These are phyloP conservation scores for Puntigrus tetrazona DNA, from an alignment of 2,113 vertebrate species.

Conservation along the genomic window DNA sequence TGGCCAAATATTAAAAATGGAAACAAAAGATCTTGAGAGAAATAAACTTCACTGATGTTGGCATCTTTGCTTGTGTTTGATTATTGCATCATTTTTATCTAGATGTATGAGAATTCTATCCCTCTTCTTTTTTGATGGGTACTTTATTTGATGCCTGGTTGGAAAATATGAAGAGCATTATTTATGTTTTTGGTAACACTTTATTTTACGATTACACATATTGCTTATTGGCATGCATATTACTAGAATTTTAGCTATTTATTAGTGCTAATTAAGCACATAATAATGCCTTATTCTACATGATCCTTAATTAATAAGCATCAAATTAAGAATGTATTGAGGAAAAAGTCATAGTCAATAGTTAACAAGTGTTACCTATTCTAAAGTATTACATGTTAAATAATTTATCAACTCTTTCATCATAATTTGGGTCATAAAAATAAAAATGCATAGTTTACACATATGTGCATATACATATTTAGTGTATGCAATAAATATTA, in stretches of 20 bases:
- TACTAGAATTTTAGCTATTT: too few relatives aligned
- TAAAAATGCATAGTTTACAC: background rate
- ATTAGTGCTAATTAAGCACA: too few relatives aligned
- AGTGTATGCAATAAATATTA: background rate
- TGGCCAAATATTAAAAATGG: slow-evolving; percentile 48
- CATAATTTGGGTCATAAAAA: too few relatives aligned
- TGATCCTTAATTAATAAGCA: too few relatives aligned
- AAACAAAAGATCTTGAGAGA: slow-evolving; percentile 67
- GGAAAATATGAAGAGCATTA: background rate
- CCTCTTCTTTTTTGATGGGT: background rate
- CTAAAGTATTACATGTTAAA: too few relatives aligned
- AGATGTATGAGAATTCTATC: background rate
- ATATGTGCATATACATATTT: background rate
- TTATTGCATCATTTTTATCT: slow-evolving; percentile 39
- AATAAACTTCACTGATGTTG: slow-evolving; percentile 82
- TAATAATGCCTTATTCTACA: too few relatives aligned
- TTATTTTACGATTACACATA: too few relatives aligned
- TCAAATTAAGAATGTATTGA: too few relatives aligned
- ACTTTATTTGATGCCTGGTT: background rate
- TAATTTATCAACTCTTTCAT: background rate
- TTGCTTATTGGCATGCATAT: too few relatives aligned
- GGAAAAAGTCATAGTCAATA: too few relatives aligned
- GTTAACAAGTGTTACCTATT: too few relatives aligned
- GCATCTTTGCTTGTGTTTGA: slow-evolving; percentile 50
- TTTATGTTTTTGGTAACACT: background rate